phyloP scores from a whole-genome alignment of 2,113 vertebrate genomes.

The Albula glossodonta region DNA sequence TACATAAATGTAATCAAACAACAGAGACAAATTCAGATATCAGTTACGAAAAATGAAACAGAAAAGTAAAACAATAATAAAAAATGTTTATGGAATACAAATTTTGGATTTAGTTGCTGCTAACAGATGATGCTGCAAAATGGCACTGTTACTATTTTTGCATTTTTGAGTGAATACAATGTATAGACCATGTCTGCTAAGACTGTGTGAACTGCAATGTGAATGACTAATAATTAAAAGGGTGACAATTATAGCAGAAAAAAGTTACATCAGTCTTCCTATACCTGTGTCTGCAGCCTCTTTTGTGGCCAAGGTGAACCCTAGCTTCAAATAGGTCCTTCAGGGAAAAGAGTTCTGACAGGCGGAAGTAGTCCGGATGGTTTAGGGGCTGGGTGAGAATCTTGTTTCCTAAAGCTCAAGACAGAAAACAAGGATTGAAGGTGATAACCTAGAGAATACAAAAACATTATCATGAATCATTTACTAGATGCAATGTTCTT shows the following conservation, averaged over 20 bases:
- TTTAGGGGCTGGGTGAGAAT: slow-evolving; percentile 70
- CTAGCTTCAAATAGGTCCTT: slow-evolving; percentile 86
- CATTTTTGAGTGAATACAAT: not conserved
- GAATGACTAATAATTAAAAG: not conserved
- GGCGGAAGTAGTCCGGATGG: slow-evolving; percentile 82
- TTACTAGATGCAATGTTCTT: not conserved
- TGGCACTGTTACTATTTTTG: not conserved
- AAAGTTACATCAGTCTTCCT: slow-evolving; percentile 17
- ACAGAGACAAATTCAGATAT: too few species aligned
- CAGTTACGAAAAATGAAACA: too few species aligned
- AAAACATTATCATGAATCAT: not conserved
- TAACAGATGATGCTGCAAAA: not conserved
- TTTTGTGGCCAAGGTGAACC: slow-evolving; percentile 93
- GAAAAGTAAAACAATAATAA: not conserved
- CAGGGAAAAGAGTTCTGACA: slow-evolving; percentile 84
- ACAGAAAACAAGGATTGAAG: not conserved
- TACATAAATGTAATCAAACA: too few species aligned
- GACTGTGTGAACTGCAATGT: not conserved
- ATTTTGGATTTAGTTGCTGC: not conserved
- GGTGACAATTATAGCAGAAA: not conserved
- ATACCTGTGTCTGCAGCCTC: slow-evolving; percentile 87
- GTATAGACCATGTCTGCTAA: not conserved
- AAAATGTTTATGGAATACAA: too few species aligned
- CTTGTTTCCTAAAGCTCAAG: slow-evolving; percentile 45
- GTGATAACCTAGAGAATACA: not conserved